phyloP scores from a whole-genome alignment of 2,888 invertebrate species.

The Drosophila macrospina region DNA sequence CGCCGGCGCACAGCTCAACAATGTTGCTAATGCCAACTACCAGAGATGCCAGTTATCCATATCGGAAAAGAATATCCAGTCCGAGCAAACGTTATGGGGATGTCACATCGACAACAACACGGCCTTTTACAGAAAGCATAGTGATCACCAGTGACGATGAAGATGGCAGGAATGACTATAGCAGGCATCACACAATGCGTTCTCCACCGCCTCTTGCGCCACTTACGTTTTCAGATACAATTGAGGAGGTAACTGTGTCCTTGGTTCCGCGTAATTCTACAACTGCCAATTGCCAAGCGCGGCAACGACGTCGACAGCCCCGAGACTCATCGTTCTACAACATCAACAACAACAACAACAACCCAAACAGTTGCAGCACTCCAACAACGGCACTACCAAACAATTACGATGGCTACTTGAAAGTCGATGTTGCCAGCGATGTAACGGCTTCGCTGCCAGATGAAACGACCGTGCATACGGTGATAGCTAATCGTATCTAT shows the following conservation, averaged over 20 bases:
- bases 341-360: slow-evolving; percentile 6
- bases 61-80: background rate
- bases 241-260: slow-evolving; percentile 82
- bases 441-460: slow-evolving; percentile 73
- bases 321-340: slow-evolving; percentile 6
- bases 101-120: slow-evolving; percentile 32
- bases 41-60: background rate
- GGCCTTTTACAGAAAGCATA: slow-evolving; percentile 65
- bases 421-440: slow-evolving; percentile 61
- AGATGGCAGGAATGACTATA: slow-evolving; percentile 8
- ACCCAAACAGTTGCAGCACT: slow-evolving; percentile 31
- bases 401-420: slow-evolving; percentile 41
- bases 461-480: slow-evolving; percentile 84
- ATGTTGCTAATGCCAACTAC: slow-evolving; percentile 43
- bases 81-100: slow-evolving; percentile 58
- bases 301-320: slow-evolving; percentile 33
- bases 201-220: slow-evolving; percentile 78
- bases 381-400: slow-evolving; percentile 8
- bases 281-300: slow-evolving; percentile 70
- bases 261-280: slow-evolving; percentile 79
- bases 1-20: slow-evolving; percentile 45
- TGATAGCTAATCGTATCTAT: slow-evolving; percentile 83
- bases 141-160: slow-evolving; percentile 81
- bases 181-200: slow-evolving; percentile 29
- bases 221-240: slow-evolving; percentile 60